phyloP scores from a whole-genome alignment of 23 tunicate genomes.

The Trididemnum nubilum region DNA sequence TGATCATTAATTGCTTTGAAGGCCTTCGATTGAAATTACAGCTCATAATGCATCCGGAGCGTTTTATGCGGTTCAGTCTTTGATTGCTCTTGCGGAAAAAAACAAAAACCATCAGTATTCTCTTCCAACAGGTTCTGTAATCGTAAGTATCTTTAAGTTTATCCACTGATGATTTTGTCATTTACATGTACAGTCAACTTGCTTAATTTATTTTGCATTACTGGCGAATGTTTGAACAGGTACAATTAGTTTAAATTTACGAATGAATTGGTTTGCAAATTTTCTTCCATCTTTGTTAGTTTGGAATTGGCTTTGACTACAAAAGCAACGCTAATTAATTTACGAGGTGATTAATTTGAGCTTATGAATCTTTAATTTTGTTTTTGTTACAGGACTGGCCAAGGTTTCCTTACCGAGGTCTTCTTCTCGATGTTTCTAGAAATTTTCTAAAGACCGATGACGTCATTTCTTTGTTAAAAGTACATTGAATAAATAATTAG shows the following conservation, averaged over 20 bases:
- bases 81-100: slow-evolving; percentile 28
- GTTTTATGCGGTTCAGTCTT: slow-evolving; percentile 54
- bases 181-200: too few relatives aligned
- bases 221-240: too few relatives aligned
- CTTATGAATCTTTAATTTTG: too few relatives aligned
- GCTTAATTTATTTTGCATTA: too few relatives aligned
- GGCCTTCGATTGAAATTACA: slow-evolving; percentile 13
- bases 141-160: slow-evolving; percentile 4
- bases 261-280: too few relatives aligned
- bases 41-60: slow-evolving; percentile 31
- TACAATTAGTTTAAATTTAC: too few relatives aligned
- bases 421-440: slow-evolving; percentile 70
- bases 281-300: too few relatives aligned
- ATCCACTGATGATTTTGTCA: too few relatives aligned
- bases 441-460: slow-evolving; percentile 58
- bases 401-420: slow-evolving; percentile 59
- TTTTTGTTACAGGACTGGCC: slow-evolving; percentile 57
- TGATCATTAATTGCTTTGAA: neutral
- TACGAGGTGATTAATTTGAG: too few relatives aligned
- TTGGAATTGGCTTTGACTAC: too few relatives aligned
- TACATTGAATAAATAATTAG: neutral
- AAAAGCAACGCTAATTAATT: too few relatives aligned
- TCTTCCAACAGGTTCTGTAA: slow-evolving; percentile 33
- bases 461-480: slow-evolving; percentile 44
- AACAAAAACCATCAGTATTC: neutral